These are phyloP conservation scores for Lophius americanus DNA, from an alignment of 2,797 vertebrate species.

Conservation along the genomic window DNA sequence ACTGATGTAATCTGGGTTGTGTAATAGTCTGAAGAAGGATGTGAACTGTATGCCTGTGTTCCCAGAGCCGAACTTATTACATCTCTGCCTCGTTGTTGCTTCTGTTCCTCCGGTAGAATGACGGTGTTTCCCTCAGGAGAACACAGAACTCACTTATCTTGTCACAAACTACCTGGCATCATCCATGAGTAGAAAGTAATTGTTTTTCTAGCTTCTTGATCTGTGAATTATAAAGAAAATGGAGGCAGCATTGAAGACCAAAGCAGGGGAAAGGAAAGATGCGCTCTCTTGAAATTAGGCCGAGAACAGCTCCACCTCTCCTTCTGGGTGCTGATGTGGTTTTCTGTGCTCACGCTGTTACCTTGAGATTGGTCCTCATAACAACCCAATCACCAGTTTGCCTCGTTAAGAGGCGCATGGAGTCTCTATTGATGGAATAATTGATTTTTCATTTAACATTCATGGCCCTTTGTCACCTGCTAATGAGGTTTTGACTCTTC, in stretches of 20 bases:
- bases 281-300: background rate
- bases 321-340: constrained; percentile 19
- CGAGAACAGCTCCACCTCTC: background rate
- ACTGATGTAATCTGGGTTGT: constrained; percentile 71
- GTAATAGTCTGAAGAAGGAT: constrained; percentile 52
- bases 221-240: constrained; percentile 15
- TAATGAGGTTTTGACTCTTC: constrained; percentile 51
- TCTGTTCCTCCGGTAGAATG: constrained; percentile 18
- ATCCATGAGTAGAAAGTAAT: constrained; percentile 29
- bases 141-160: constrained; percentile 11
- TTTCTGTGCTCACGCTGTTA: constrained; percentile 26
- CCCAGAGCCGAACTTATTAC: constrained; percentile 31
- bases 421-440: constrained; percentile 36
- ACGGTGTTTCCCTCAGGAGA: constrained; percentile 8
- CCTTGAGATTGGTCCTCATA: constrained; percentile 16
- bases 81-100: constrained; percentile 37
- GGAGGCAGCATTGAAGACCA: background rate
- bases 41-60: constrained; percentile 29
- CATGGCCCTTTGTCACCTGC: constrained; percentile 39
- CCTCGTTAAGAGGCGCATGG: constrained; percentile 11
- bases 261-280: constrained; percentile 4
- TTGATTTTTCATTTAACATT: constrained; percentile 45
- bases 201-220: constrained; percentile 22
- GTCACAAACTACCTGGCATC: constrained; percentile 22
- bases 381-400: constrained; percentile 17